Base-by-base conservation (phyloP, 2,888 invertebrate genomes). In the Dicranocentrus wangi region DNA sequence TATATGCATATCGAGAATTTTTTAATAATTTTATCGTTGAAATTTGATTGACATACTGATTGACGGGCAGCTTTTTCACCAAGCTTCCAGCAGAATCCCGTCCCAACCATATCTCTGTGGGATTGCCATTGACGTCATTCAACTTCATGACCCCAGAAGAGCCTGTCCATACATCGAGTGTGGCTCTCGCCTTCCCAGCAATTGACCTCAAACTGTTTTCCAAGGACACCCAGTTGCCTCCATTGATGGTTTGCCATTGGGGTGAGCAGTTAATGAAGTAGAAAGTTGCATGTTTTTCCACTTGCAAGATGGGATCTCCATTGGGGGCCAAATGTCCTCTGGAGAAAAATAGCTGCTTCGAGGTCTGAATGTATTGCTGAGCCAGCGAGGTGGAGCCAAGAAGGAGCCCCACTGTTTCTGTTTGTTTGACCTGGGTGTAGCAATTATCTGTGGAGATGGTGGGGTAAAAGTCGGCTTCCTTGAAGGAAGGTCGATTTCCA, bases 161-260 rank as follows among this genome's bases (percentile, higher is more conserved):
- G 1, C 93, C 93, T 1, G 92, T 92, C 88, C 88, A 88, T 3
- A 90, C 88, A 15, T 87, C 87, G 17, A 91, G 87, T 81, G 89
- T 88, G 43, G 87, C 83, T 28, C 87, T 87, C 43, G 88, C 88
- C 1, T 85, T 82, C 0, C 85, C 86, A 0, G 90, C 90, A 82
- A 90, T 90, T 15, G 87, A 87, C 71, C 92, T 88, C 7, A 51
- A 51, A 7, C n/a, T 10, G 51, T 51, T 51, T n/a, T 51, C 51
- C 32, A 32, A 10, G 32, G 10, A 32, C 25, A 55, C 85, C 92
- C 92, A 92, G 83, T 91, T 91, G 8, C 90, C 90, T 0, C 88
- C 90, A 86, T 93, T 93, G 86, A 92, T 91, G 1, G 88, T 88
- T 85, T 92, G 91, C 93, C 93, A 93, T 84, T 93, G 93, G 0